Base-by-base conservation (phyloP, 2,797 vertebrate genomes). In the Halcyon smyrnensis region DNA sequence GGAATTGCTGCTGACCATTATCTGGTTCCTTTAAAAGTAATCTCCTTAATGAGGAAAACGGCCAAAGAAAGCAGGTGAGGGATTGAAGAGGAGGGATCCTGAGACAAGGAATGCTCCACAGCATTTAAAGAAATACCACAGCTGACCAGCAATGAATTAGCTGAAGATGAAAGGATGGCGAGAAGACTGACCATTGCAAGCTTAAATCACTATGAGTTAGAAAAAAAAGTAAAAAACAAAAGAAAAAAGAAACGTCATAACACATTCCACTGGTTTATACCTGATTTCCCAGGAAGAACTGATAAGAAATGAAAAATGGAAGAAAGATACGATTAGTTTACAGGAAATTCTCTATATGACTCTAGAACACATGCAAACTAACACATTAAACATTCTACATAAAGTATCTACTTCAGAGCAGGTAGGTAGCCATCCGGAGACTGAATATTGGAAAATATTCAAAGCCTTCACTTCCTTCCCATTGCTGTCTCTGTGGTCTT, bases 271-370 rank as follows among this genome's bases (percentile, higher is more conserved):
- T 98, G 95, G 97, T 98, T 98, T 99, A 98, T 99, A 99, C 99
- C 99, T 99, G 99, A 98, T 99, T 99, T 99, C 99, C 99, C 98
- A 99, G 99, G 99, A 99, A 99, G 98, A 99, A 99, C 99, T 99
- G 99, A 99, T 98, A 98, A 98, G 97, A 98, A 96, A 98, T 98
- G 95, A 97, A 98, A 98, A 98, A 98, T 98, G 98, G 97, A 98
- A 98, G 97, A 98, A 98, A 98, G 98, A 98, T 98, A 97, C 79
- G 92, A 98, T 99, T 99, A 99, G 98, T 98, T 96, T 90, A 97
- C 81, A 97, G 95, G 93, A 98, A 97, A 97, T 96, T 97, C 89
- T 97, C 95, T 96, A 73, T 37, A 89, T 94, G 96, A 91, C 85
- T 97, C 84, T 87, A 98, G 96, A 97, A 97, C 80, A 97, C 80